A percentile compares a stretch with the other conserved stretches of the same genome.
Conservation (phyloP, 2,797 vertebrate species). For the Gymnodraco acuticeps region DNA sequence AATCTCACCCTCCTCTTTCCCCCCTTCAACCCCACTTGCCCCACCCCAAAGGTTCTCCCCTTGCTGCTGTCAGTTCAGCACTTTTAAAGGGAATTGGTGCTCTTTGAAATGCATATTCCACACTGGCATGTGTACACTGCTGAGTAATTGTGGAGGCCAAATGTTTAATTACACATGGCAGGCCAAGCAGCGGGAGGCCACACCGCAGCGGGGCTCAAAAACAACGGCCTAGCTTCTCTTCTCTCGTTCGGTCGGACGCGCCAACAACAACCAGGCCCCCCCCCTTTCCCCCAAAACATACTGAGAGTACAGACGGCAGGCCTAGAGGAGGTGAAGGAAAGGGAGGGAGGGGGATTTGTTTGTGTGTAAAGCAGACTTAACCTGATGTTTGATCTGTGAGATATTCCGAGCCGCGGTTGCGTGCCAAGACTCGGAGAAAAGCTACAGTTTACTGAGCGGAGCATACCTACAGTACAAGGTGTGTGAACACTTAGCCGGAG, state of each 20-base stretch:
- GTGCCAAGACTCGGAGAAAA: constrained; percentile 10
- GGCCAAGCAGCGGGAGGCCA: constrained; percentile 90
- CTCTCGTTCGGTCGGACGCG: constrained; percentile 57
- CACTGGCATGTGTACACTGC: constrained; percentile 93
- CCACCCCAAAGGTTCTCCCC: constrained; percentile 88
- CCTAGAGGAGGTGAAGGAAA: constrained; percentile 36
- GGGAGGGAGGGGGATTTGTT: constrained; percentile 37
- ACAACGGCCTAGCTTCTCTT: constrained; percentile 64
- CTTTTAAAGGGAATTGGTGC: constrained; percentile 92
- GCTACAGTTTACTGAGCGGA: constrained; percentile 21
- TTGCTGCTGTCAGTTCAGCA: constrained; percentile 94
- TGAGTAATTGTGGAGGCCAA: constrained; percentile 97
- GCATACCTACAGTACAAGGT: constrained; percentile 33
- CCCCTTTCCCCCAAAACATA: constrained; percentile 47
- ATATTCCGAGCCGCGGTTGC: not conserved
- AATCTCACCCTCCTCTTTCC: constrained; percentile 86
- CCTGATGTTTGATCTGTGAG: constrained; percentile 7
- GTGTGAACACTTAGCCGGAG: constrained; percentile 43
- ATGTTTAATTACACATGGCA: constrained; percentile 99
- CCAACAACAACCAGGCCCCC: constrained; percentile 55
- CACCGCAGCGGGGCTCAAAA: constrained; percentile 78
- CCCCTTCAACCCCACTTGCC: constrained; percentile 78
- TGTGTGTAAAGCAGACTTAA: constrained; percentile 35
- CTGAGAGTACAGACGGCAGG: constrained; percentile 56
- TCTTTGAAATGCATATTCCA: constrained; percentile 98